phyloP scores from a whole-genome alignment of 2,113 vertebrate species.

The Hippocampus comes region DNA sequence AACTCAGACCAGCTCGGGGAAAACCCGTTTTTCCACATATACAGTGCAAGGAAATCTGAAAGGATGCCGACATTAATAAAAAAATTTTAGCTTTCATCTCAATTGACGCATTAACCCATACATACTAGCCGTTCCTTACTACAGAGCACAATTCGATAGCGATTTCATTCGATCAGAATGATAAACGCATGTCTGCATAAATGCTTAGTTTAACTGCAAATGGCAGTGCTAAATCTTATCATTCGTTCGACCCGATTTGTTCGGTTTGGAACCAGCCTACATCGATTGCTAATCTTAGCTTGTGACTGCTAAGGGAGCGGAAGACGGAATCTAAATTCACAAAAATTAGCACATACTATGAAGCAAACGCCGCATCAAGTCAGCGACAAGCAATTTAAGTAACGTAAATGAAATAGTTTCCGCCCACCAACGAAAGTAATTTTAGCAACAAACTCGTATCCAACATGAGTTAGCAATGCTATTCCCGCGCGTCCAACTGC shows the following conservation, averaged over 20 bases:
- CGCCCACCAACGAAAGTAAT: rapidly evolving
- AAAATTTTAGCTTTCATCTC: neutral
- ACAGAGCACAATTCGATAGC: neutral
- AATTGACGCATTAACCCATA: neutral
- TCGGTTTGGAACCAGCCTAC: neutral
- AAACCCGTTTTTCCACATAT: neutral
- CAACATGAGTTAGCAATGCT: slow-evolving; percentile 12
- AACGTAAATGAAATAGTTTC: rapidly evolving
- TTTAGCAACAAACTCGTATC: neutral
- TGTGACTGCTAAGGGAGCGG: neutral
- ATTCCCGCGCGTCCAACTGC: slow-evolving; percentile 62
- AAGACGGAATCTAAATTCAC: neutral
- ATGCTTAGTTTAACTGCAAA: neutral
- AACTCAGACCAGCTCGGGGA: too few relatives aligned
- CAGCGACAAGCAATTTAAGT: too few relatives aligned
- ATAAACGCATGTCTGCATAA: neutral
- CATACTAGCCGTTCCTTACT: neutral
- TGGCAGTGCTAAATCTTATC: neutral
- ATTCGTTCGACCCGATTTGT: neutral
- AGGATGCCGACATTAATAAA: neutral
- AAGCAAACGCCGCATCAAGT: neutral
- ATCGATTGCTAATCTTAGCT: neutral
- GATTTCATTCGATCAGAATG: neutral
- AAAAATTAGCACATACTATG: neutral
- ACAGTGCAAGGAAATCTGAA: neutral